Percentiles rank a stretch among this genome's conserved stretches.
Evolutionary conservation across 2,888 invertebrate genomes (phyloP).

Genomic region (Cataglyphis rosenhaueri): DNA sequence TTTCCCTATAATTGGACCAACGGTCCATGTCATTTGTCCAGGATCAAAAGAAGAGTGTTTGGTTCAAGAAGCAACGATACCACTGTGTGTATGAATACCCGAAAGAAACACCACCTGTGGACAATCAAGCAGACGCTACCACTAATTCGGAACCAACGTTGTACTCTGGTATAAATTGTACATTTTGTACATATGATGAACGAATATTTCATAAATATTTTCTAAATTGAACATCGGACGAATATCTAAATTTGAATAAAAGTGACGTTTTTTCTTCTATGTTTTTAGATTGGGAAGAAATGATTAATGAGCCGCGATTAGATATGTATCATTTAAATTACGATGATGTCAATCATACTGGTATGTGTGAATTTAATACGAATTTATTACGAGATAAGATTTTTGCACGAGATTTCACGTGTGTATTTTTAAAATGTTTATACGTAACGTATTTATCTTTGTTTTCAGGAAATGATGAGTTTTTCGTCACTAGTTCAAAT

Average conservation of each 20-base stretch:
- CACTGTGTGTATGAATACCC: conserved; percentile 95
- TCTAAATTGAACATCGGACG: not conserved
- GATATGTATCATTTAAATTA: conserved; percentile 83
- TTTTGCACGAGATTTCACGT: not conserved
- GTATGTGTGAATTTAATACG: conserved; percentile 64
- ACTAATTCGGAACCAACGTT: conserved; percentile 79
- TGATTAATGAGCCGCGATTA: conserved; percentile 83
- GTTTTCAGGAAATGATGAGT: conserved; percentile 88
- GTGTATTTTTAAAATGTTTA: not conserved
- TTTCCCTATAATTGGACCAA: conserved; percentile 60
- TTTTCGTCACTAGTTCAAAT: conserved; percentile 91
- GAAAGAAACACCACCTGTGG: conserved; percentile 88
- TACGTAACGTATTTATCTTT: conserved; percentile 36
- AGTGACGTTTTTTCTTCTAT: not conserved
- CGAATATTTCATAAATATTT: not conserved
- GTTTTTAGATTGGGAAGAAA: conserved; percentile 82
- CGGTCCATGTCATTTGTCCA: conserved; percentile 79
- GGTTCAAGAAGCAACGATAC: conserved; percentile 94
- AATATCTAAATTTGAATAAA: conserved; percentile 2
- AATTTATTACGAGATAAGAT: not conserved
- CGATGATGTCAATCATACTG: conserved; percentile 80
- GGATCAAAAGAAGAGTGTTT: conserved; percentile 90
- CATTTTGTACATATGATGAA: not conserved
- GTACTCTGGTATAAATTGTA: conserved; percentile 81
- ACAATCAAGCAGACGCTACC: conserved; percentile 77